phyloP scores from a whole-genome alignment of 2,888 invertebrate species.

The Apeira syringaria region DNA sequence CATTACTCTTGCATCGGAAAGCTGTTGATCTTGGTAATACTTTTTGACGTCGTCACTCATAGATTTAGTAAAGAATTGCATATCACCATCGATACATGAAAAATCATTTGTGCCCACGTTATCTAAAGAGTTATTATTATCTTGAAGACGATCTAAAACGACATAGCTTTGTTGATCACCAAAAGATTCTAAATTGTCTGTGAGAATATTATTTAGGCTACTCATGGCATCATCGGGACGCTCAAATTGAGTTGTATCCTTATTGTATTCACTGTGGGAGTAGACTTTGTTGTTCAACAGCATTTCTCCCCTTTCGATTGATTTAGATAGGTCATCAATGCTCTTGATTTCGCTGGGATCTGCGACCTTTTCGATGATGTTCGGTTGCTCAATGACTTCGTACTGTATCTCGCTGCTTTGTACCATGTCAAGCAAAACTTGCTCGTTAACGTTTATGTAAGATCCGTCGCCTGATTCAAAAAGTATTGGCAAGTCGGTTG shows the following conservation, averaged over 20 bases:
- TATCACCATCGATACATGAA: conserved; percentile 73
- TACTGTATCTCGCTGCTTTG: conserved; percentile 80
- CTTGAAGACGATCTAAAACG: conserved; percentile 62
- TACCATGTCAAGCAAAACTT: conserved; percentile 82
- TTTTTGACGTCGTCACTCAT: conserved; percentile 79
- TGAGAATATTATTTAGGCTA: conserved; percentile 66
- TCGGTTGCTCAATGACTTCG: conserved; percentile 79
- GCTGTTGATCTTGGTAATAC: conserved; percentile 71
- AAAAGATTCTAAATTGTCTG: conserved; percentile 72
- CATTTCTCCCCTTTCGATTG: conserved; percentile 75
- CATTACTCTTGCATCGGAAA: conserved; percentile 62
- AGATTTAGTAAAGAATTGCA: conserved; percentile 77
- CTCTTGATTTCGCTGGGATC: conserved; percentile 79
- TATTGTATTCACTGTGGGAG: conserved; percentile 48
- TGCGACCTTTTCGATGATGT: conserved; percentile 76
- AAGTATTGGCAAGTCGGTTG: conserved; percentile 81
- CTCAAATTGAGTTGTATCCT: conserved; percentile 52
- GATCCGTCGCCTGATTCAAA: conserved; percentile 86
- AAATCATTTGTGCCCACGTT: conserved; percentile 64
- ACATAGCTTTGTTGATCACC: conserved; percentile 72
- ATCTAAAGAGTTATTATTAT: conserved; percentile 55
- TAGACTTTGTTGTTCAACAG: conserved; percentile 60
- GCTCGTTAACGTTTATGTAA: conserved; percentile 85
- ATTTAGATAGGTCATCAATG: conserved; percentile 76
- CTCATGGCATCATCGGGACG: conserved; percentile 67